Conservation (phyloP, 2,797 vertebrate species). For the Emys orbicularis region DNA sequence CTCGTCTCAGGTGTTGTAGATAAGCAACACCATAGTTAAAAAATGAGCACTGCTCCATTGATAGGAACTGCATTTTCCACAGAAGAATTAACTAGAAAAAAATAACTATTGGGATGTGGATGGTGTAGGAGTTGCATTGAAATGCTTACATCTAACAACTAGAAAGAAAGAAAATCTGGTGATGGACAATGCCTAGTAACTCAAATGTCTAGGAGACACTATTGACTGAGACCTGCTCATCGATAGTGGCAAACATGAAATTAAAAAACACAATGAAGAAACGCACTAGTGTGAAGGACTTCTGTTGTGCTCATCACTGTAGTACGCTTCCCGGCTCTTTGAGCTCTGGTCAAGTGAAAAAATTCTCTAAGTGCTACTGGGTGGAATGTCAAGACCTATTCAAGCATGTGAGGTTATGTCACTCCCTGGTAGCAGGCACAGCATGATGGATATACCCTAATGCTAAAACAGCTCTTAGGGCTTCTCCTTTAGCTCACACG, state of each 20-base stretch:
- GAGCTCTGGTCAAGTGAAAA: too few species aligned
- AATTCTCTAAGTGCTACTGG: background rate
- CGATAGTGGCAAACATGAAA: accelerated
- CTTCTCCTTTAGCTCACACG: background rate
- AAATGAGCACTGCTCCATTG: background rate
- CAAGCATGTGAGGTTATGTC: background rate
- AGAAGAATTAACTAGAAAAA: background rate
- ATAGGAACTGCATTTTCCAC: background rate
- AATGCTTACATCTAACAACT: background rate
- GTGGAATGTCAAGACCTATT: background rate
- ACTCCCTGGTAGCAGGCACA: background rate
- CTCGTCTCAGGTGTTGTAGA: background rate
- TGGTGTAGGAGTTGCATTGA: background rate
- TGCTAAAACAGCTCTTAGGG: background rate
- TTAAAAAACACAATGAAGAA: background rate
- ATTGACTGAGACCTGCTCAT: background rate
- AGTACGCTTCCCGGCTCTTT: too few species aligned
- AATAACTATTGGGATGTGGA: accelerated
- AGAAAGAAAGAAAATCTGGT: background rate
- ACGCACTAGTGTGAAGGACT: background rate
- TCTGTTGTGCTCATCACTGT: background rate
- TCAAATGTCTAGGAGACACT: background rate
- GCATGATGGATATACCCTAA: background rate
- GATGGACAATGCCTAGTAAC: background rate
- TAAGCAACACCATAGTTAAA: background rate